These are phyloP conservation scores for Eurytoma adleriae DNA, from an alignment of 2,888 invertebrate species.

Conservation along the genomic window DNA sequence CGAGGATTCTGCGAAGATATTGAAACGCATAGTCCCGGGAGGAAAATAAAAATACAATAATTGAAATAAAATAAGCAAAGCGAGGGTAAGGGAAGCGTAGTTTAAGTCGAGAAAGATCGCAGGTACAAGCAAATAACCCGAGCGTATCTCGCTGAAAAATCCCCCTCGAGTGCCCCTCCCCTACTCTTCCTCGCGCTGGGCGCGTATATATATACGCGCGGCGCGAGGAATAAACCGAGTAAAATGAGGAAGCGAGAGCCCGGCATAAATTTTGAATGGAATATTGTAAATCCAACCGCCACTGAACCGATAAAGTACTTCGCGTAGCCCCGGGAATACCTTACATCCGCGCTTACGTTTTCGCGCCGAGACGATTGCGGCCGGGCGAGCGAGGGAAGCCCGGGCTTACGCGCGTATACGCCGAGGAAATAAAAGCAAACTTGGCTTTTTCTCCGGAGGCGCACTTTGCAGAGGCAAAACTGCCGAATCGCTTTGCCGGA, in stretches of 20 bases:
- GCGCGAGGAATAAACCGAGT: conserved; percentile 33
- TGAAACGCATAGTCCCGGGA: background rate
- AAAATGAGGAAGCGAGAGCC: conserved; percentile 57
- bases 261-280: conserved; percentile 68
- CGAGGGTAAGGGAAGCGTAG: background rate
- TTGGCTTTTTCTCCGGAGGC: conserved; percentile 24
- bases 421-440: conserved; percentile 16
- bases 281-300: conserved; percentile 66
- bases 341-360: conserved; percentile 51
- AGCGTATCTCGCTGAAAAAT: background rate
- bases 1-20: background rate
- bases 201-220: background rate
- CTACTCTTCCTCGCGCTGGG: background rate
- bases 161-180: background rate
- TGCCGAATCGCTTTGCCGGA: conserved; percentile 15
- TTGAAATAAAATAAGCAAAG: no score
- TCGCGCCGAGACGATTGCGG: background rate
- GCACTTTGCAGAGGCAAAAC: background rate
- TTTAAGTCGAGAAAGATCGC: background rate
- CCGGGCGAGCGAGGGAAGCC: background rate
- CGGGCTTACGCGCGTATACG: background rate
- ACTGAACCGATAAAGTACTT: conserved; percentile 65
- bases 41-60: background rate
- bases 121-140: background rate
- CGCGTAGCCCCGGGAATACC: conserved; percentile 54